Evolutionary conservation across 2,797 vertebrate genomes (phyloP), one percentile per base, ranked within the genome.

Genomic region (Clarias pachynema): DNA sequence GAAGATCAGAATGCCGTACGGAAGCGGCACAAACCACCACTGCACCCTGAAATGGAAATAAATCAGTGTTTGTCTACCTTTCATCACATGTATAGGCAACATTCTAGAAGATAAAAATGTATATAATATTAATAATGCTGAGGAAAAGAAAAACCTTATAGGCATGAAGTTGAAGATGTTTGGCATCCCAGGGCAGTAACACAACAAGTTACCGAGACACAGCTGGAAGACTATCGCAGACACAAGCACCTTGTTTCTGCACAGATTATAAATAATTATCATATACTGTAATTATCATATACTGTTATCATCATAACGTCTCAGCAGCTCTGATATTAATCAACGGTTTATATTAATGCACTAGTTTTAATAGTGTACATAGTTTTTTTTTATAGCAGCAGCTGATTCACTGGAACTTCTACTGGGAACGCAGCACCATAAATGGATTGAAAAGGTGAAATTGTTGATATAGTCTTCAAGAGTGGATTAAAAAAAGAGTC

Each of bases 111-210:
- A 77, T 59, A 18, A 59, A 53, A 24, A 3, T 37, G 24, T 18
- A 22, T 0, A 56, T 22, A 81, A 31, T 34, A 31, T 24, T 1
- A 56, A n/a, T 56, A 44, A 49, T 29, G 2, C 44, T 20, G 37
- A 56, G 62, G 66, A 31, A 78, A 53, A 15, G 18, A 26, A 69
- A 14, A 10, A 97, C 96, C 97, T 94, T 85, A 97, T 96, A 5
- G 97, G 97, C 97, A 97, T 97, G 91, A 97, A 97, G 91, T 97
- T 97, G 91, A 97, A 97, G 89, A 97, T 96, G 69, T 97, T 97
- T 53, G 96, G 96, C 97, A 97, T 97, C 0, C 96, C 96, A 0
- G 97, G 97, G 88, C 96, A 97, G 92, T 97, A 97, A 87, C 97
- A 97, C n/a, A 97, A 95, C 92, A 97, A 95, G 90, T 95, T 96